A percentile compares a stretch with the other conserved stretches of the same genome.
phyloP scores from a whole-genome alignment of 2,113 vertebrate genomes.

The Dasypus novemcinctus region DNA sequence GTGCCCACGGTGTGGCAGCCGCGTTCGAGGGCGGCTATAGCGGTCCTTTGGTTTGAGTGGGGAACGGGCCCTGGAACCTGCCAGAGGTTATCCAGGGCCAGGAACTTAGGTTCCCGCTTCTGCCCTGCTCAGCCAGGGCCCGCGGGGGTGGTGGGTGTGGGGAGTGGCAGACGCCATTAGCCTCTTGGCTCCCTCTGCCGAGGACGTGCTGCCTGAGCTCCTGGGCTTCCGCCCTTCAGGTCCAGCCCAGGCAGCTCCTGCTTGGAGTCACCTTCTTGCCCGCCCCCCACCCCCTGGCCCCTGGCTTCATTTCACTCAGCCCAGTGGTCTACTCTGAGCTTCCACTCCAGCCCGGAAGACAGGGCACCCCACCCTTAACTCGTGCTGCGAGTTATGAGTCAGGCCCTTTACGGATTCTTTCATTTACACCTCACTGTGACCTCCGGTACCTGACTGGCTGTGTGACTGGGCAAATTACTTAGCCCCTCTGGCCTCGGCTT shows the following conservation, averaged over 20 bases:
- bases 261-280: not conserved
- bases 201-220: not conserved
- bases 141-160: not conserved
- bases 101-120: not conserved
- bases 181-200: not conserved
- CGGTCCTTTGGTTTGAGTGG: not conserved
- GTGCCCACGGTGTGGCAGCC: constrained; percentile 55
- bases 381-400: not conserved
- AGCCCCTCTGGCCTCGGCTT: not conserved
- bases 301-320: not conserved
- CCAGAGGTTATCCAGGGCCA: not conserved
- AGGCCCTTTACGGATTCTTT: not conserved
- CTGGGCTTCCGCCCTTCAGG: not conserved
- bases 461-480: not conserved
- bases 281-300: not conserved
- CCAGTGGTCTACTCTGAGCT: not conserved
- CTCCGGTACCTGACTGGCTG: not conserved
- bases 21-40: not conserved
- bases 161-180: not conserved
- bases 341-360: not conserved
- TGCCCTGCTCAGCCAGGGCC: not conserved
- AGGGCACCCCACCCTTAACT: not conserved
- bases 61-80: not conserved
- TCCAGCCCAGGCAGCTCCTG: not conserved
- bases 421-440: not conserved